Conservation (phyloP, 23 tunicate species). For the Halocynthia roretzi region DNA sequence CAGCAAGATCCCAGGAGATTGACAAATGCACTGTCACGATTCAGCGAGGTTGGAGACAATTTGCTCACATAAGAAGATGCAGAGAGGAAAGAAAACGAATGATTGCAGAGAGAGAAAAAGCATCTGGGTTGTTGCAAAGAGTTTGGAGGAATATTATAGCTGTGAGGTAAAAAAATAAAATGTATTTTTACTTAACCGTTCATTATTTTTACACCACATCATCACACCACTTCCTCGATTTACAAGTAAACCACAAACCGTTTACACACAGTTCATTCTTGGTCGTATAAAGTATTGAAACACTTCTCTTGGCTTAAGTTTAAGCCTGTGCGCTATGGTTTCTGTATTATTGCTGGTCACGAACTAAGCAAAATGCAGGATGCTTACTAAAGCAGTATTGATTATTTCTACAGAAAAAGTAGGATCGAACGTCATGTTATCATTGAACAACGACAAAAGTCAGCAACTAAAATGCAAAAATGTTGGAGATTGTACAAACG, state of each 20-base stretch:
- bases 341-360: too few relatives aligned
- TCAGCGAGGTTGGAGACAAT: conserved; percentile 22
- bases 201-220: too few relatives aligned
- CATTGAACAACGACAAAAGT: background rate
- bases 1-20: conserved; percentile 33
- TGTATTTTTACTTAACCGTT: too few relatives aligned
- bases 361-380: too few relatives aligned
- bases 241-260: too few relatives aligned
- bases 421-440: background rate
- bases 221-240: too few relatives aligned
- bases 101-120: conserved; percentile 22
- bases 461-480: background rate
- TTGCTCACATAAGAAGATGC: conserved; percentile 19
- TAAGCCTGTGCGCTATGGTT: too few relatives aligned
- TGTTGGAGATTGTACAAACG: conserved; percentile 5
- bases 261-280: too few relatives aligned
- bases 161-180: conserved; percentile 9
- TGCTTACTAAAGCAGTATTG: too few relatives aligned
- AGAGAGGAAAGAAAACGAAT: conserved; percentile 21
- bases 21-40: conserved; percentile 19
- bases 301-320: too few relatives aligned
- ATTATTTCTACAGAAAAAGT: background rate
- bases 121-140: conserved; percentile 33
- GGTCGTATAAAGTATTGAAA: too few relatives aligned
- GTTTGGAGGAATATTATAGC: conserved; percentile 28